Conservation (phyloP, 2,888 invertebrate genomes). For the Dynastes tityus region DNA sequence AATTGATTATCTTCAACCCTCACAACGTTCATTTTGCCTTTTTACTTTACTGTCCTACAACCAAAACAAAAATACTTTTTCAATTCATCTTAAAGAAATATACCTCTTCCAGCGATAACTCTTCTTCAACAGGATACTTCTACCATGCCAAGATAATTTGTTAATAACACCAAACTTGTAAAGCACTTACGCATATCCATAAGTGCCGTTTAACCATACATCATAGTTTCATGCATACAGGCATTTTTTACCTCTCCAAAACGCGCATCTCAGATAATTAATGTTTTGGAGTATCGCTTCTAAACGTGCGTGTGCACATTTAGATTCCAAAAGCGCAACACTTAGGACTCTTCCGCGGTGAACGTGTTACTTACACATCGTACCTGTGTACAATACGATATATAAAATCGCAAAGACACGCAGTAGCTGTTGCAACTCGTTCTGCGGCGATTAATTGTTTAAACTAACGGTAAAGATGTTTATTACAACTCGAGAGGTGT, state of each 20-base stretch:
- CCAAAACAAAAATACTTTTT: no score
- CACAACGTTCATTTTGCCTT: no score
- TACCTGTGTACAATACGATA: conserved; percentile 19
- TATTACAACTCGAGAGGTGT: conserved; percentile 35
- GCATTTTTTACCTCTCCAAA: not conserved
- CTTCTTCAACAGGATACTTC: no score
- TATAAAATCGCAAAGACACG: conserved; percentile 30
- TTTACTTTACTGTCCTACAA: no score
- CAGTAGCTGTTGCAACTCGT: conserved; percentile 31
- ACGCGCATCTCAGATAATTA: conserved; percentile 6
- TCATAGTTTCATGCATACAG: not conserved
- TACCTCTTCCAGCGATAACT: no score
- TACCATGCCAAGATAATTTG: no score
- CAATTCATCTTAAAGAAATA: no score
- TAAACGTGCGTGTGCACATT: not conserved
- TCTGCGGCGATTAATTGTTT: conserved; percentile 44
- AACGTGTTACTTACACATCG: conserved; percentile 12
- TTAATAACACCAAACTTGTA: no score
- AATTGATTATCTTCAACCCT: no score
- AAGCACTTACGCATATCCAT: no score
- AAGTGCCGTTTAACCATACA: not conserved
- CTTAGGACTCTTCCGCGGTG: not conserved
- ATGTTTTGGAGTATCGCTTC: not conserved
- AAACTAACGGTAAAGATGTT: conserved; percentile 46
- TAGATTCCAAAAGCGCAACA: conserved; percentile 15